Conservation (phyloP, 1,140 invertebrate species). For the Aphelinus atriplicis region DNA sequence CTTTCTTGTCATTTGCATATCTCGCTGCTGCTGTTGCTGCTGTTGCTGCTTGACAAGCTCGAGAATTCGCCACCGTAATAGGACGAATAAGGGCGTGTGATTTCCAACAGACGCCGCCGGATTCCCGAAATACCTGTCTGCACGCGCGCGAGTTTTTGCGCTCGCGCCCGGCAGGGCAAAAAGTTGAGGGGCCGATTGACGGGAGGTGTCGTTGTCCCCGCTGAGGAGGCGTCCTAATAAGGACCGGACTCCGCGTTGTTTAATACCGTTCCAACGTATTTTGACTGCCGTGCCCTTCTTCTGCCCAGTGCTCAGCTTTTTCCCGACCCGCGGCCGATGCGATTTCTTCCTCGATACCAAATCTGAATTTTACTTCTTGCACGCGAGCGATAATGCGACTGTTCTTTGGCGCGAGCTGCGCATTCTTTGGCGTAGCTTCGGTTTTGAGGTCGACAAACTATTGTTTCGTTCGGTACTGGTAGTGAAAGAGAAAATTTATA, state of each 20-base stretch:
- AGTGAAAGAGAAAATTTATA: no score
- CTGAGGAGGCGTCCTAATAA: conserved; percentile 51
- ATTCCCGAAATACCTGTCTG: conserved; percentile 6
- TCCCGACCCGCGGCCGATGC: not conserved
- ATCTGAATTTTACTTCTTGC: conserved; percentile 10
- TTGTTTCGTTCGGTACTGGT: not conserved
- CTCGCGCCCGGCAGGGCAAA: not conserved
- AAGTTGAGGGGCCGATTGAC: conserved; percentile 28
- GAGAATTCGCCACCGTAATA: conserved; percentile 17
- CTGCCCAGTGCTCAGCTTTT: not conserved
- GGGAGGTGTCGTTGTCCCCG: not conserved
- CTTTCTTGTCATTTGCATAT: conserved; percentile 33
- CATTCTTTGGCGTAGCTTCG: no score
- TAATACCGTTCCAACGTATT: conserved; percentile 42
- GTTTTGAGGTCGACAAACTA: no score
- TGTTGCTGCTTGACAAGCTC: conserved; percentile 33
- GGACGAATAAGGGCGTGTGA: no score
- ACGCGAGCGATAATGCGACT: not conserved
- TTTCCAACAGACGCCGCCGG: not conserved
- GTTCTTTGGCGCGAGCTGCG: no score
- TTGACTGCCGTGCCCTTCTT: not conserved
- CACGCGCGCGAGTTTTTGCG: not conserved
- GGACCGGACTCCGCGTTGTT: conserved; percentile 55
- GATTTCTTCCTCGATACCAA: not conserved
- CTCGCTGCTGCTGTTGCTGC: conserved; percentile 14